phyloP scores from a whole-genome alignment of 2,888 invertebrate genomes.

The Tipula confusa region DNA sequence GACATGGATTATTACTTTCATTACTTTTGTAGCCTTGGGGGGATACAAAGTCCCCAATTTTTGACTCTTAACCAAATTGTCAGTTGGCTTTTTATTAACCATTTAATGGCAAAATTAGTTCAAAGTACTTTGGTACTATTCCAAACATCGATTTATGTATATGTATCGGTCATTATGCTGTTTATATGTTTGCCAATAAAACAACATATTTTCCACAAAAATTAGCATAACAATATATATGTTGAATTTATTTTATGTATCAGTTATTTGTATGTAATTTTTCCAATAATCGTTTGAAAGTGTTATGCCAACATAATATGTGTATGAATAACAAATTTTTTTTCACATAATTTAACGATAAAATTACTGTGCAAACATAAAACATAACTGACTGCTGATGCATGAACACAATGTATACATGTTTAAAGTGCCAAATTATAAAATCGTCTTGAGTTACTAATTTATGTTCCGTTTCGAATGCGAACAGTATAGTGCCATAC shows the following conservation, averaged over 20 bases:
- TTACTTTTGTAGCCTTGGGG: too few relatives aligned
- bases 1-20: too few relatives aligned
- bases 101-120: too few relatives aligned
- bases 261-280: background rate
- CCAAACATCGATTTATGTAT: too few relatives aligned
- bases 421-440: background rate
- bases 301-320: background rate
- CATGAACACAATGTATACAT: background rate
- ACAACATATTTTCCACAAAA: background rate
- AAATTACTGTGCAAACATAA: constrained; percentile 1
- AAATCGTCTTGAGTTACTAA: background rate
- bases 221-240: background rate
- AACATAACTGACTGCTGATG: background rate
- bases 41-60: too few relatives aligned
- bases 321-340: background rate
- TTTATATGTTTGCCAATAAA: background rate
- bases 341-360: background rate
- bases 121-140: too few relatives aligned
- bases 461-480: background rate
- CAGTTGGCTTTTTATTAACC: too few relatives aligned
- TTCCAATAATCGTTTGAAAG: background rate
- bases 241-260: background rate
- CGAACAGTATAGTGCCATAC: background rate
- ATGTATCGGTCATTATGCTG: background rate
- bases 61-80: too few relatives aligned